Base-by-base conservation (phyloP, 2,888 invertebrate species). In the Lochmaea capreae region DNA sequence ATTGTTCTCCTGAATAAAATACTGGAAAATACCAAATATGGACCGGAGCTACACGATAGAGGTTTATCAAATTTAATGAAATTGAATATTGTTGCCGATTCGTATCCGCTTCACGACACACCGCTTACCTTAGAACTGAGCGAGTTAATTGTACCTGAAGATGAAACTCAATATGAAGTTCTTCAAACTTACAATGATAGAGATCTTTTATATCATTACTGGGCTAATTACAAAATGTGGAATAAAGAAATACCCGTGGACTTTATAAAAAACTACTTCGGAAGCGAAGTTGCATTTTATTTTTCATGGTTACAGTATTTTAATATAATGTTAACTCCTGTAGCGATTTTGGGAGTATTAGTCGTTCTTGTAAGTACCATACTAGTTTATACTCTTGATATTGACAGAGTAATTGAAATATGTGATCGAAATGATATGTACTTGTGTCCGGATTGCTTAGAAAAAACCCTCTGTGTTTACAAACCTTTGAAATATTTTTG, bases 161-260 rank as follows among this genome's bases (percentile, higher is more conserved):
- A 61, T 12, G 63, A 18, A 43, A 43, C 16, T 1, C 11, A 58
- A 58, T 22, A 10, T 9, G 12, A 59, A 8, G n/a, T 12, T 33
- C 2, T 52, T 6, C 10, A 16, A n/a, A 52, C 46, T 12, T 62
- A 42, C 39, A 69, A 49, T 18, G 68, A 69, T 12, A 69, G 68
- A 61, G 68, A 69, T 82, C 62, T 82, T 26, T 74, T 84, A 39
- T 70, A 63, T n/a, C 76, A 72, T 26, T 79, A 81, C 65, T 84
- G 82, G 82, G 79, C 81, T 3, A 79, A 72, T 52, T 59, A 77
- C 5, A 33, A 52, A 0, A 72, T 75, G 6, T 78, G 76, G 73
- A 90, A 89, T 83, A 91, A 90, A 83, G 87, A 88, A 71, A 92
- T 92, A 81, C 92, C 92, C 0, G 80, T 92, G 10, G 89, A 90